These are phyloP conservation scores for Serrognathus titanus DNA, from an alignment of 2,888 invertebrate species.

Conservation along the genomic window DNA sequence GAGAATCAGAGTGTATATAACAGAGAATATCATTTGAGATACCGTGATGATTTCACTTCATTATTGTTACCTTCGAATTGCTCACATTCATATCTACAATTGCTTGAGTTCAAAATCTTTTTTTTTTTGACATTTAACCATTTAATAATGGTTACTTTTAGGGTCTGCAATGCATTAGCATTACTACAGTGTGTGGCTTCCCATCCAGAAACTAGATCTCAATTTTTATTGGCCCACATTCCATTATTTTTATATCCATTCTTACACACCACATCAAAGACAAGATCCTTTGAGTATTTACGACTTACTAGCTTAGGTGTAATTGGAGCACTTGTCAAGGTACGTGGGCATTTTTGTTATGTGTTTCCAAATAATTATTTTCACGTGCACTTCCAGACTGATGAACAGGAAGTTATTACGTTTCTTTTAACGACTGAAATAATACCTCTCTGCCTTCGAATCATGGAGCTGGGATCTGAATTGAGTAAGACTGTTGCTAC, in stretches of 20 bases:
- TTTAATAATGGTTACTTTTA: slow-evolving; percentile 25
- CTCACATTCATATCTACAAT: no score
- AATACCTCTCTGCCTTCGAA: slow-evolving; percentile 95
- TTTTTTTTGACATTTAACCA: no score
- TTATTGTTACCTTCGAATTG: no score
- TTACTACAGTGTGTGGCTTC: slow-evolving; percentile 98
- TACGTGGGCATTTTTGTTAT: slow-evolving; percentile 31
- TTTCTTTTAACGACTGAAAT: slow-evolving; percentile 98
- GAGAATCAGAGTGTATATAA: no score
- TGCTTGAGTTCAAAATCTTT: no score
- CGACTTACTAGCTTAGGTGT: slow-evolving; percentile 98
- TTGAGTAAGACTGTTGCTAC: slow-evolving; percentile 99
- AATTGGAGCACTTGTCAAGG: slow-evolving; percentile 97
- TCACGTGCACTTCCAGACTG: slow-evolving; percentile 61
- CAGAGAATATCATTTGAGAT: no score
- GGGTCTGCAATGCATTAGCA: slow-evolving; percentile 98
- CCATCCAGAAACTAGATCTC: slow-evolving; percentile 97
- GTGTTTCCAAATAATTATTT: no score
- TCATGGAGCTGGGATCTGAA: slow-evolving; percentile 99
- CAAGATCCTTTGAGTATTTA: slow-evolving; percentile 97
- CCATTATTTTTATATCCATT: slow-evolving; percentile 98
- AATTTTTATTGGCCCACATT: slow-evolving; percentile 94
- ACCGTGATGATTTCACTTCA: no score
- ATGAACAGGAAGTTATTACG: slow-evolving; percentile 98
- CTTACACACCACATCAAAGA: slow-evolving; percentile 97